Base-by-base conservation (phyloP, 2,797 vertebrate genomes). In the Acridotheres tristis region DNA sequence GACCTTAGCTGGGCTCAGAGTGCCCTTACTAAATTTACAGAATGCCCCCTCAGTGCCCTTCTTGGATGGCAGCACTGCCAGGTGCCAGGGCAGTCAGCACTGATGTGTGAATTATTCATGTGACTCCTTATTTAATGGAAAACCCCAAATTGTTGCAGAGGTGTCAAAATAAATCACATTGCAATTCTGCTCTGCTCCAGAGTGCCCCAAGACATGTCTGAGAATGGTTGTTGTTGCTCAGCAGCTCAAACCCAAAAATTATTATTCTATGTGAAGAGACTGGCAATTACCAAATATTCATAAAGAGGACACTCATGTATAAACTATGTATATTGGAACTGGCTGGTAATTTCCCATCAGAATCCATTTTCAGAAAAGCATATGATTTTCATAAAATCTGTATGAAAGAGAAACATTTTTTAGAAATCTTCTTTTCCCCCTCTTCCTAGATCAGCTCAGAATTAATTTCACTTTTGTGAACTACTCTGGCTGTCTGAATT, bases 1-100 rank as follows among this genome's bases (percentile, higher is more conserved):
- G 82, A 42, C 47, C 61, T 57, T 1, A 36, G 3, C 45, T 59
- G 50, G 15, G 45, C 3, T 2, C 30, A 38, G 13, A 0, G 0
- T 47, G n/a, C 22, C 72, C 48, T 69, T 29, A 21, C 47, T 79
- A 26, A 63, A 50, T 29, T 16, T 69, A 5, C 27, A 76, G 26
- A 0, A 1, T 43, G 54, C 6, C 18, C 57, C 53, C 38, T 36
- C 81, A 12, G 27, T 10, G 8, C 22, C 26, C 10, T 74, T 53
- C 62, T 30, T 3, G 3, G 38, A 10, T n/a, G 68, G 57, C n/a
- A 53, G 16, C 50, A 61, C 55, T 91, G 63, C 47, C 67, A 63
- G 40, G 45, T 53, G 71, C 57, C 54, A 34, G 30, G 26, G 17
- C 69, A 2, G 45, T 16, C 36, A 11, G 16, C 25, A 7, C 40